Evolutionary conservation across 2,797 vertebrate genomes (phyloP).

Genomic region (Dermochelys coriacea): DNA sequence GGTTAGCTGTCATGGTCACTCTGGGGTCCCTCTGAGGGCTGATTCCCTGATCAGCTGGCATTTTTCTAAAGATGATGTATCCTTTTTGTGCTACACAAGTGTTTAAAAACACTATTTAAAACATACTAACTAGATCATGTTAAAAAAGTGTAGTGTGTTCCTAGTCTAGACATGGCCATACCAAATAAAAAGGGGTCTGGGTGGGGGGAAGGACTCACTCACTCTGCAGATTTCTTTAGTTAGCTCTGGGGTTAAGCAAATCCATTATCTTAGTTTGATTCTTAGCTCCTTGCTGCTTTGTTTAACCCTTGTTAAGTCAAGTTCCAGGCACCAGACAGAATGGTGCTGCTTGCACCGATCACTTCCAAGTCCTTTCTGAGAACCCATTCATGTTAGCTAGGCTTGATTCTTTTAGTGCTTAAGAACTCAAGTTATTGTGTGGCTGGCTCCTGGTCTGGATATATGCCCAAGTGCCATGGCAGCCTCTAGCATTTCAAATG

Average conservation of each 20-base stretch:
- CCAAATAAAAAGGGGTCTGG: neutral
- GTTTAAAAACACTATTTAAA: neutral
- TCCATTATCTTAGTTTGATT: neutral
- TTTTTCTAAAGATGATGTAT: neutral
- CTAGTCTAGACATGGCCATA: neutral
- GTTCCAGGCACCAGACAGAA: neutral
- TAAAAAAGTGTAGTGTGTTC: neutral
- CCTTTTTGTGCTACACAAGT: neutral
- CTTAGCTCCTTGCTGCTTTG: neutral
- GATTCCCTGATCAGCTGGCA: neutral
- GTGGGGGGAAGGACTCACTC: neutral
- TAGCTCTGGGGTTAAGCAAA: neutral
- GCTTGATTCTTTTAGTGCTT: neutral
- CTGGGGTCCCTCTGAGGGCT: neutral
- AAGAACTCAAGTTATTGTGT: neutral
- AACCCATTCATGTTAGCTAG: neutral
- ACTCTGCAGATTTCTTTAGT: neutral
- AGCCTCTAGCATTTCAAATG: neutral
- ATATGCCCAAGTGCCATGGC: neutral
- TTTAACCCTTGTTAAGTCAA: neutral
- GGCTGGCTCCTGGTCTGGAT: neutral
- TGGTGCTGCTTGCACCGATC: neutral
- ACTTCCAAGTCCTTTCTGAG: neutral
- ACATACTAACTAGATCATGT: accelerated
- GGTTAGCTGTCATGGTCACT: neutral